Evolutionary conservation across 1,140 invertebrate species (phyloP), one percentile per base, ranked within the genome.

Genomic region (Lasaia peninsularis): DNA sequence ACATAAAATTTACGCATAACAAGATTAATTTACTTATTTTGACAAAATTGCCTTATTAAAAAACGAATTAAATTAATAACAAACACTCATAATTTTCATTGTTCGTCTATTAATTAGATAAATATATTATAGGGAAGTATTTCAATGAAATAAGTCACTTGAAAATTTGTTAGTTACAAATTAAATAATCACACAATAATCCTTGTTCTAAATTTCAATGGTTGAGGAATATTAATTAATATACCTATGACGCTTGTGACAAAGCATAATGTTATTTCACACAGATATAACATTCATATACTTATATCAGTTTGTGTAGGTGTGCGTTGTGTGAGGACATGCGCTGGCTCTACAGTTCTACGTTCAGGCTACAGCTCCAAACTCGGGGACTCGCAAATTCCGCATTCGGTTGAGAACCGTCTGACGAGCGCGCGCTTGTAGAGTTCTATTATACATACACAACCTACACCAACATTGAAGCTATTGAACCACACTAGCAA

Each of bases 381-480:
- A 40, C 35, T 24, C 33, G 21, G 21, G 40, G 37, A 63, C 65
- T 65, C 59, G 63, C 63, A 32, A 67, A 68, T 68, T 67, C 65
- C 62, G 65, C 65, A 67, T 67, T 67, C 65, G 62, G 59, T 56
- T 56, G 62, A 64, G 65, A 59, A 64, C 62, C 59, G 78, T 64
- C 73, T 69, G 67, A 63, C 56, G 68, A 67, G 71, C 62, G 65
- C 62, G 69, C 73, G 71, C 60, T 56, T 58, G 35, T 58, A 60
- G 54, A 52, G 58, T 53, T 56, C 20, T 49, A 58, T 58, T 65
- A 40, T 48, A 58, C 57, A 64, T 71, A 60, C 78, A 67, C 70
- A 82, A 82, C 79, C 79, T 82, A 82, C 77, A 65, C 68, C 79
- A 82, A 82, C 79, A 82, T 65, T 65, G 37, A 56, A 37, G 53